Percentiles rank a stretch among this genome's conserved stretches.
Evolutionary conservation across 2,888 invertebrate species (phyloP).

Genomic region (Bibio marci): DNA sequence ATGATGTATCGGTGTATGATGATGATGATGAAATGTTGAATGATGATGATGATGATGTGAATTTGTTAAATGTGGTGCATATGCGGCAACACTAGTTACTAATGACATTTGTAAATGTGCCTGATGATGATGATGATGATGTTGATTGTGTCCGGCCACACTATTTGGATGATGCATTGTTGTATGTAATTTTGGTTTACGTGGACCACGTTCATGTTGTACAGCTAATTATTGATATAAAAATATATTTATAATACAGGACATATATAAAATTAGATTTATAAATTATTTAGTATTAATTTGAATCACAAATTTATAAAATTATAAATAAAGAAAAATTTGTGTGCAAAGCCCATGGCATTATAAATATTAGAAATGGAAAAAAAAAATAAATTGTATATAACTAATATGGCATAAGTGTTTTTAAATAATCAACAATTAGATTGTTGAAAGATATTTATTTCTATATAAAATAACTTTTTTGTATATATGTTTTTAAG

Average conservation of each 20-base stretch:
- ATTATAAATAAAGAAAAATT: too few species aligned
- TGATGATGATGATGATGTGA: slow-evolving; percentile 15
- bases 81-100: slow-evolving; percentile 1
- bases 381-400: too few species aligned
- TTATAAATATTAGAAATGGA: too few species aligned
- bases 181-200: slow-evolving; percentile 73
- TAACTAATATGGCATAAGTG: too few species aligned
- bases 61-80: background rate
- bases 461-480: too few species aligned
- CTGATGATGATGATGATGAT: slow-evolving; percentile 12
- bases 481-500: too few species aligned
- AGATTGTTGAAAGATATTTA: too few species aligned
- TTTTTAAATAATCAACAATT: too few species aligned
- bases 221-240: slow-evolving; percentile 80
- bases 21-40: slow-evolving; percentile 3
- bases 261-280: too few species aligned
- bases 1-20: slow-evolving; percentile 13
- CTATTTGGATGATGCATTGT: slow-evolving; percentile 22
- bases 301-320: too few species aligned
- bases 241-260: too few species aligned
- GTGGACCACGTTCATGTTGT: slow-evolving; percentile 89
- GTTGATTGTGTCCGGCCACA: background rate
- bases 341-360: background rate
- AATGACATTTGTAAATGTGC: slow-evolving; percentile 6
- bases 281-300: too few species aligned